A percentile compares a stretch with the other conserved stretches of the same genome.
Evolutionary conservation across 2,797 vertebrate species (phyloP).

Genomic region (Argyrosomus regius): DNA sequence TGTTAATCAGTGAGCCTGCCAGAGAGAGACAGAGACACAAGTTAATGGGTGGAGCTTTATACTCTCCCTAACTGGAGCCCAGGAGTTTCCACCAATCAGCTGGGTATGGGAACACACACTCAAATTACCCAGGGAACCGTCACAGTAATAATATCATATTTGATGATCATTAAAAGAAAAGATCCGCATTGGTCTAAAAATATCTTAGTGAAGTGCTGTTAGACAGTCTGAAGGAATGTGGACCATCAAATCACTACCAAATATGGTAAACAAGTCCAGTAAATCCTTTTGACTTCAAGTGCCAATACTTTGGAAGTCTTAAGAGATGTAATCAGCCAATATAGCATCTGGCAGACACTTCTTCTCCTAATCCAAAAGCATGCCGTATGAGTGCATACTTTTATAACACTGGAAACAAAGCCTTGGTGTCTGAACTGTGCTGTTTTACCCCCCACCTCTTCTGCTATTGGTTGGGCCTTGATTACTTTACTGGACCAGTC

Average conservation of each 20-base stretch:
- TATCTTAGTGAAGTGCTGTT: background rate
- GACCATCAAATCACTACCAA: background rate
- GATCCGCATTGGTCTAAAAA: background rate
- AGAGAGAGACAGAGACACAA: too few species aligned
- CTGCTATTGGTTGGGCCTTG: background rate
- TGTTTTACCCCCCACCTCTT: background rate
- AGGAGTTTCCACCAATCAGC: too few species aligned
- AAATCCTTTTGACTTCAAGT: background rate
- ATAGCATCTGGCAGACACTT: conserved; percentile 1
- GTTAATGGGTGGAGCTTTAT: too few species aligned
- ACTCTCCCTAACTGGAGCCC: too few species aligned
- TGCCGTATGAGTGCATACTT: background rate
- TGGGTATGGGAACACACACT: too few species aligned
- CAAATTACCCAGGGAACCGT: too few species aligned
- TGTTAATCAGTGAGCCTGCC: too few species aligned
- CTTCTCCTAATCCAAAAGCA: background rate
- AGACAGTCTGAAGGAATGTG: background rate
- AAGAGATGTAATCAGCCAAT: background rate
- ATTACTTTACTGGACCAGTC: background rate
- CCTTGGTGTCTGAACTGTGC: background rate
- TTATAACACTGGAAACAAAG: background rate
- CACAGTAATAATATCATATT: too few species aligned
- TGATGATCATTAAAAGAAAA: background rate
- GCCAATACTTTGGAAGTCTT: conserved; percentile 5
- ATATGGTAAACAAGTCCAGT: background rate